Conservation (phyloP, 2,888 invertebrate genomes). For the Silvanus unidentatus region DNA sequence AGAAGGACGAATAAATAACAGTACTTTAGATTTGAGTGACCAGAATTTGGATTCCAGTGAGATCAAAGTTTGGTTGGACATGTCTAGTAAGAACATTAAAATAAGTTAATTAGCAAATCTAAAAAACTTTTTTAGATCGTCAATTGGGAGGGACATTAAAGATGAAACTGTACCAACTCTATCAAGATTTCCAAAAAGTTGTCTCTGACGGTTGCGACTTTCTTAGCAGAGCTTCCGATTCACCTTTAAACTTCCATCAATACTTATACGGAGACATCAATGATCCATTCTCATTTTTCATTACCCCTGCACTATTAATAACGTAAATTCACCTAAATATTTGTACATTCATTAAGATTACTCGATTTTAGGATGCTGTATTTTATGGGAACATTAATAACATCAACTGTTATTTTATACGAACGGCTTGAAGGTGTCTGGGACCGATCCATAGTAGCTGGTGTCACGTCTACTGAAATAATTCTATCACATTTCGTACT, state of each 20-base stretch:
- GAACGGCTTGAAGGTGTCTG: slow-evolving; percentile 80
- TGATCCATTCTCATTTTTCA: slow-evolving; percentile 69
- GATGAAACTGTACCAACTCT: slow-evolving; percentile 51
- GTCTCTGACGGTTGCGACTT: slow-evolving; percentile 61
- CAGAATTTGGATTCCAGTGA: slow-evolving; percentile 55
- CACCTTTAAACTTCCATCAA: slow-evolving; percentile 55
- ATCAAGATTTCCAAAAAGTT: slow-evolving; percentile 59
- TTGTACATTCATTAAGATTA: neutral
- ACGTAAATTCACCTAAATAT: slow-evolving; percentile 58
- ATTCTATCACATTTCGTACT: slow-evolving; percentile 72
- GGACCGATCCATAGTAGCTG: slow-evolving; percentile 81
- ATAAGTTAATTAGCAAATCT: neutral
- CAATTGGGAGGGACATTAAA: slow-evolving; percentile 47
- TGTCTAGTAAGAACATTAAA: slow-evolving; percentile 56
- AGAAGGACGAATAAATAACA: slow-evolving; percentile 53
- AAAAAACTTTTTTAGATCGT: slow-evolving; percentile 5
- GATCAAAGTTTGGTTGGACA: slow-evolving; percentile 66
- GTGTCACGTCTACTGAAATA: slow-evolving; percentile 75
- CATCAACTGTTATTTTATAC: slow-evolving; percentile 73
- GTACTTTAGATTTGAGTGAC: slow-evolving; percentile 51
- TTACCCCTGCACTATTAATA: slow-evolving; percentile 78
- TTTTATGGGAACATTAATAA: slow-evolving; percentile 78
- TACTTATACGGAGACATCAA: slow-evolving; percentile 65
- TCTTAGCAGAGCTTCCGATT: slow-evolving; percentile 50
- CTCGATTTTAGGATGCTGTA: slow-evolving; percentile 63